Evolutionary conservation across 2,113 vertebrate species (phyloP).

Genomic region (Myodes glareolus): DNA sequence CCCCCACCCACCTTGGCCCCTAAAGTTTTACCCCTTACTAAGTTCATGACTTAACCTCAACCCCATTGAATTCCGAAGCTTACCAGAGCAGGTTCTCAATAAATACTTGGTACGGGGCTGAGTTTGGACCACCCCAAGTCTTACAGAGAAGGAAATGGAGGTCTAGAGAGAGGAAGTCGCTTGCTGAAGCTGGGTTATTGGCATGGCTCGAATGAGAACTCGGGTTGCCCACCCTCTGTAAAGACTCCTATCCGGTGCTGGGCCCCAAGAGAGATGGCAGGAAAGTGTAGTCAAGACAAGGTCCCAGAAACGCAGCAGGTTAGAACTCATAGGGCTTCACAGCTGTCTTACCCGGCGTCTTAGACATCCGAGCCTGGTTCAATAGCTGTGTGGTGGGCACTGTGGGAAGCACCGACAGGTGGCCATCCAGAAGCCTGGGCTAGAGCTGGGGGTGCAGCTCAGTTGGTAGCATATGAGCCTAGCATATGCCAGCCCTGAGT

Average conservation of each 20-base stretch:
- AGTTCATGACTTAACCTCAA: not conserved
- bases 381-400: not conserved
- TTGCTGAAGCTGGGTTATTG: not conserved
- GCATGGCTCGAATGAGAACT: not conserved
- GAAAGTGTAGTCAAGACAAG: not conserved
- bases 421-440: too few relatives aligned
- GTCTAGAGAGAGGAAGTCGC: not conserved
- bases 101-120: not conserved
- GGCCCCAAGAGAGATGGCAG: not conserved
- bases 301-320: not conserved
- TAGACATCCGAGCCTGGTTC: not conserved
- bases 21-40: not conserved
- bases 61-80: not conserved
- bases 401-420: not conserved
- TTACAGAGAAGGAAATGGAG: conserved; percentile 1
- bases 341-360: not conserved
- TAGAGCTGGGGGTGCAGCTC: not conserved
- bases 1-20: not conserved
- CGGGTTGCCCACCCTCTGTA: not conserved
- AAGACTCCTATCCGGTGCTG: not conserved
- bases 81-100: not conserved
- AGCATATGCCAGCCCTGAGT: not conserved
- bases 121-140: not conserved
- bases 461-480: not conserved
- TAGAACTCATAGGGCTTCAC: not conserved